Evolutionary conservation across 2,888 invertebrate species (phyloP), one percentile per base, ranked within the genome.

Genomic region (Dynastes maya): DNA sequence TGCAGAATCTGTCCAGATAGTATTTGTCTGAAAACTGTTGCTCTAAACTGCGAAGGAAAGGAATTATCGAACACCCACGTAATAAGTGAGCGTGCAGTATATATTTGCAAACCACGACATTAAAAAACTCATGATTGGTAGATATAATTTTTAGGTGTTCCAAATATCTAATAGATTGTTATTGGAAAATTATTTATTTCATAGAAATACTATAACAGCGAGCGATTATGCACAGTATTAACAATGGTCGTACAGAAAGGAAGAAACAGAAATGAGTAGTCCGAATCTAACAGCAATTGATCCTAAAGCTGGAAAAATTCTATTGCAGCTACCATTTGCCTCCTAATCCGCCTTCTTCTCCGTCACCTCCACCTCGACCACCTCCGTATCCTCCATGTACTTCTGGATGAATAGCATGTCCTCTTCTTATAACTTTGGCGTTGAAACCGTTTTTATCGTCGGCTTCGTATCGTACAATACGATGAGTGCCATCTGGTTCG

Each of bases 381-480:
- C 78, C 71, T 6, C 64, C 64, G 29, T 40, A 6, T 37, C 51
- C 49, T 45, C 68, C 68, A 22, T 58, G 6, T n/a, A 32, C 40
- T 53, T 65, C 53, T 13, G 78, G 80, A 70, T 78, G 80, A 29
- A 67, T 40, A 29, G 80, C 80, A 11, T 76, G 72, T 55, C 78
- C 80, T 49, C 63, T 40, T 58, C 80, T 74, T 37, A 76, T 71
- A 40, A 80, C 80, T 64, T 70, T 77, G 0, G 89, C 89, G 80
- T 89, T 87, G 83, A 89, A 89, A 37, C 89, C 89, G 78, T 80
- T 86, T 79, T 88, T 88, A 22, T 86, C 86, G 81, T 89, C 89
- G 2, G 89, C 87, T 70, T 86, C 86, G 81, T 89, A 89, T 8
- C 87, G 86, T n/a, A 89, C 89, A 29, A 88, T 83, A 64, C 89